phyloP scores from a whole-genome alignment of 2,797 vertebrate genomes.

The Cyclura pinguis region DNA sequence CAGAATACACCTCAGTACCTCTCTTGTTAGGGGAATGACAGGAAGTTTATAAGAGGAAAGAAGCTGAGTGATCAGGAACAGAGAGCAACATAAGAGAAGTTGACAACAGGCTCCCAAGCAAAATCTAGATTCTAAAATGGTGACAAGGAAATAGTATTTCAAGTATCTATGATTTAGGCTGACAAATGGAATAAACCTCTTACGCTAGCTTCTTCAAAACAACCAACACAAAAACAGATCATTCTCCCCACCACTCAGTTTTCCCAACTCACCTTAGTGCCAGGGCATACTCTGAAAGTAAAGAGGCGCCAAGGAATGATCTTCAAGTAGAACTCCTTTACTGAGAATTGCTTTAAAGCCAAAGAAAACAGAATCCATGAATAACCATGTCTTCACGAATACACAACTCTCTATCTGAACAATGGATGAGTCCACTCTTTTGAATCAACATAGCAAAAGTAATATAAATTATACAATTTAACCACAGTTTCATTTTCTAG shows the following conservation, averaged over 20 bases:
- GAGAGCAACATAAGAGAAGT: slow-evolving; percentile 12
- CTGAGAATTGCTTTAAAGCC: slow-evolving; percentile 92
- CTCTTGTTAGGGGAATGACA: not conserved
- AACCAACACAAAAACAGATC: not conserved
- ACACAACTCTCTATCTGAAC: not conserved
- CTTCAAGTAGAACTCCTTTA: slow-evolving; percentile 99
- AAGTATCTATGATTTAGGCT: slow-evolving; percentile 29
- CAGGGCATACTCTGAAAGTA: slow-evolving; percentile 97
- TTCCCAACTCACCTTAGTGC: slow-evolving; percentile 90
- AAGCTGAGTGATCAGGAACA: slow-evolving; percentile 30
- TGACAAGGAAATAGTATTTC: slow-evolving; percentile 17
- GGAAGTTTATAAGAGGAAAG: not conserved
- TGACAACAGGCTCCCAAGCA: slow-evolving; percentile 21
- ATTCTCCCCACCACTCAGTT: not conserved
- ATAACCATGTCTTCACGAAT: slow-evolving; percentile 27
- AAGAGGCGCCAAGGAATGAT: slow-evolving; percentile 99
- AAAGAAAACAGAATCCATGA: slow-evolving; percentile 63
- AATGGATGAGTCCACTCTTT: not conserved
- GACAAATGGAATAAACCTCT: slow-evolving; percentile 23
- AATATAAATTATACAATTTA: not conserved
- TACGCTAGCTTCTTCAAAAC: slow-evolving; percentile 18
- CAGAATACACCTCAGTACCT: slow-evolving; percentile 16
- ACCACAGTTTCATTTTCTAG: not conserved
- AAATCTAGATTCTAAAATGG: slow-evolving; percentile 34
- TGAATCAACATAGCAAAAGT: not conserved